A percentile compares a stretch with the other conserved stretches of the same genome.
Conservation (phyloP, 2,113 vertebrate species). For the Syngnathoides biaculeatus region DNA sequence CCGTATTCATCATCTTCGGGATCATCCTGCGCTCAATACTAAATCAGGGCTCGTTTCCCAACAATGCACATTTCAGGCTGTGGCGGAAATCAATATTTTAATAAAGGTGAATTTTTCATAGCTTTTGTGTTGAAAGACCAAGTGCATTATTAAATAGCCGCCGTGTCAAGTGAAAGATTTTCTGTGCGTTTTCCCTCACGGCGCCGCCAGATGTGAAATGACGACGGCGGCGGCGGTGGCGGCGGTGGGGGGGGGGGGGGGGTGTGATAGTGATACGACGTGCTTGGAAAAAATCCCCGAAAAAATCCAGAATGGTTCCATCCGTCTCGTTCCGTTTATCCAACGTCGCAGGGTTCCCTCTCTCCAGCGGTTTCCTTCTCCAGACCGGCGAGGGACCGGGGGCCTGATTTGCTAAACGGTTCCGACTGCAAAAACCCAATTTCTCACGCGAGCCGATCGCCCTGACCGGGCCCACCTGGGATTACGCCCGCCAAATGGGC, state of each 20-base stretch:
- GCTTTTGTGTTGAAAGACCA: constrained; percentile 55
- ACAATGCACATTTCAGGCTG: constrained; percentile 58
- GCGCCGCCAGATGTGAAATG: constrained; percentile 21
- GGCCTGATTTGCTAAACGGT: neutral
- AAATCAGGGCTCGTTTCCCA: constrained; percentile 64
- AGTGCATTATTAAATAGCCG: constrained; percentile 54
- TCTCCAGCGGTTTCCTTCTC: no score
- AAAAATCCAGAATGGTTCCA: neutral
- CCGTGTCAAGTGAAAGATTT: constrained; percentile 58
- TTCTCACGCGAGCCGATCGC: no score
- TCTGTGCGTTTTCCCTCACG: constrained; percentile 18
- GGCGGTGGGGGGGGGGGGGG: no score
- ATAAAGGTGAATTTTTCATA: constrained; percentile 61
- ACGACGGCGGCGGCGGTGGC: constrained; percentile 48
- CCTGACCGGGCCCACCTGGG: no score
- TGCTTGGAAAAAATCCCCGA: constrained; percentile 16
- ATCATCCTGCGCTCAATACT: constrained; percentile 58
- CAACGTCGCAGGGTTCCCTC: neutral
- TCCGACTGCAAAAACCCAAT: no score
- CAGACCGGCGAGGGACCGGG: neutral
- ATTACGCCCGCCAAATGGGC: no score
- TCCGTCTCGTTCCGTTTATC: neutral
- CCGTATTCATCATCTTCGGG: constrained; percentile 59
- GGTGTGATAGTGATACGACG: constrained; percentile 29
- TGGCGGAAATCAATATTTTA: constrained; percentile 70